These are phyloP conservation scores for Passer domesticus DNA, from an alignment of 2,113 vertebrate species.

Conservation along the genomic window DNA sequence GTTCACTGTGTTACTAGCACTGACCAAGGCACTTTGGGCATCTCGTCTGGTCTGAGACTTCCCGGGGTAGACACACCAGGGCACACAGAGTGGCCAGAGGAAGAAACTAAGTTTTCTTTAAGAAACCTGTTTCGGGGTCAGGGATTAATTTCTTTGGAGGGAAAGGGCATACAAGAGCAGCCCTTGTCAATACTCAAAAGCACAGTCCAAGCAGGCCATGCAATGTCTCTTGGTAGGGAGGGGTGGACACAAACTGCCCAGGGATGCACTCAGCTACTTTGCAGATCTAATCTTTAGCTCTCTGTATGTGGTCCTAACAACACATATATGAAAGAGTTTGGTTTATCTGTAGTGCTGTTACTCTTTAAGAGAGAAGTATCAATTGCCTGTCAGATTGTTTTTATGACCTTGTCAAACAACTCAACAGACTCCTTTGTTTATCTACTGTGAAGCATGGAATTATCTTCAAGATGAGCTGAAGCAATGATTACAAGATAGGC, in stretches of 20 bases:
- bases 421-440: not conserved
- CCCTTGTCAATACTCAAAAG: not conserved
- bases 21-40: not conserved
- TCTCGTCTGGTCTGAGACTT: not conserved
- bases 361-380: not conserved
- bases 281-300: not conserved
- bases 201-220: not conserved
- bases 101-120: not conserved
- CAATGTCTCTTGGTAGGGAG: not conserved
- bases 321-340: not conserved
- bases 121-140: not conserved
- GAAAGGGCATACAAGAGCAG: not conserved
- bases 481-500: not conserved
- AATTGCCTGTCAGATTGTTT: conserved; percentile 7
- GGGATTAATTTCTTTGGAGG: not conserved
- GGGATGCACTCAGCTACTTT: not conserved
- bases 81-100: not conserved
- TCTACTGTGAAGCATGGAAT: not conserved
- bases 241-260: not conserved
- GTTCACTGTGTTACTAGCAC: not conserved
- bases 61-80: not conserved
- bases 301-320: not conserved
- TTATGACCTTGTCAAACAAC: conserved; percentile 6
- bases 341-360: not conserved
- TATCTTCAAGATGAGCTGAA: not conserved